Base-by-base conservation (phyloP, 2,797 vertebrate genomes). In the Hydrolagus colliei region DNA sequence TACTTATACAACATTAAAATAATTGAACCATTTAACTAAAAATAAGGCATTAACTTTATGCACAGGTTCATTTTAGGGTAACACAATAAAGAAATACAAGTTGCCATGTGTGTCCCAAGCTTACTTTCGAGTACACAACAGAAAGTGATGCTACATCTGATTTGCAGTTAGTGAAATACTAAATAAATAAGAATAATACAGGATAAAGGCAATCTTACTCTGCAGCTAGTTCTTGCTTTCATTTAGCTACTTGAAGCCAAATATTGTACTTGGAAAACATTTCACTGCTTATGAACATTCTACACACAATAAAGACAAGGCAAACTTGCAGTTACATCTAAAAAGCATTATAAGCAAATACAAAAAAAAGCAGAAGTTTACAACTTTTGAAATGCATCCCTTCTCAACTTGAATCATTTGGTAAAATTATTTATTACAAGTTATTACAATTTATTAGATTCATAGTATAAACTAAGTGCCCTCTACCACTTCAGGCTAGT, bases 311-410 rank as follows among this genome's bases (percentile, higher is more conserved):
- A 52, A 3, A 71, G 65, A 67, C 79, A 84, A 84, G 68, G 27
- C 65, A 84, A 84, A 84, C 65, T 20, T 76, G 74, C 79, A 84
- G 18, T 61, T 61, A 52, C 32, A 77, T 59, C 41, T n/a, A 77
- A 20, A 9, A 61, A 41, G 16, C 35, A 41, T 32, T 41, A 76
- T 13, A 14, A 18, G 1, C 18, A 72, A 72, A 52, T 14, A 16
- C 73, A 76, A 76, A 76, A 41, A 1, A 14, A 76, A 76, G 7
- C 22, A 11, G 35, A 65, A 32, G 0, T 12, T 65, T 79, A 79
- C 4, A 80, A 62, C 52, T 77, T 82, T 14, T 65, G 63, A 67
- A 82, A 71, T 71, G 32, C 2, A 41, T 71, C 12, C 71, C 18
- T 41, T 67, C 65, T 41, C 32, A 84, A 18, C 20, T 35, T 84